Conservation (phyloP, 2,113 vertebrate genomes). For the rat (Rattus norvegicus) region DNA sequence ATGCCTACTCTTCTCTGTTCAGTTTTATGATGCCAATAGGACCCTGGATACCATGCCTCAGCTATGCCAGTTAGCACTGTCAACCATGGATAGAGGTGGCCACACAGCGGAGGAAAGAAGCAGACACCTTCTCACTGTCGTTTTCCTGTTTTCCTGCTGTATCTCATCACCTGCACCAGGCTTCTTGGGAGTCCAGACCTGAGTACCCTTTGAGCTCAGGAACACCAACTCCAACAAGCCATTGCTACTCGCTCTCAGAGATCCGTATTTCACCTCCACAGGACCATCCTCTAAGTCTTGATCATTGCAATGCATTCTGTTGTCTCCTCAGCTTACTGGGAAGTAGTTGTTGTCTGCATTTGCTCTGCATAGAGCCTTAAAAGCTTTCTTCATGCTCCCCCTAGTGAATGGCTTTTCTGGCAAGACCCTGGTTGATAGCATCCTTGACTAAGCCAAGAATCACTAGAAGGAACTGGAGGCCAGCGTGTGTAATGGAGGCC, state of each 20-base stretch:
- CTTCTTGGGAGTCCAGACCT: neutral
- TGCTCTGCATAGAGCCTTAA: neutral
- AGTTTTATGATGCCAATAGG: neutral
- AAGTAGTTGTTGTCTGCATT: neutral
- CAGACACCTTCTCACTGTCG: neutral
- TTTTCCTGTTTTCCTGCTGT: neutral
- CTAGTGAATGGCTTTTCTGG: neutral
- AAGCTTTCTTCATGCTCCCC: neutral
- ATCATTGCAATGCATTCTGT: neutral
- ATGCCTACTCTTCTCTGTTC: neutral
- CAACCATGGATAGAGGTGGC: too few species aligned
- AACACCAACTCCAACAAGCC: neutral
- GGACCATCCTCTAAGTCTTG: neutral
- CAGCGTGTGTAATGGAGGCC: too few species aligned
- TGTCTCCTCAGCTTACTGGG: neutral
- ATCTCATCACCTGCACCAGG: accelerated
- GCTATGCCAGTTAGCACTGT: neutral
- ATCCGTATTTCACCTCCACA: neutral
- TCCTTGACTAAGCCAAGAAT: neutral
- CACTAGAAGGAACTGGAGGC: neutral
- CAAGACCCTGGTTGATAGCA: neutral
- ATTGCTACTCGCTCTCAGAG: neutral
- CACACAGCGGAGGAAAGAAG: neutral
- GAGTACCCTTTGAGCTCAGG: neutral
- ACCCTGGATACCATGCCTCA: neutral